Conservation (phyloP, 1,140 invertebrate species). For the Hydropsyche tenuis region DNA sequence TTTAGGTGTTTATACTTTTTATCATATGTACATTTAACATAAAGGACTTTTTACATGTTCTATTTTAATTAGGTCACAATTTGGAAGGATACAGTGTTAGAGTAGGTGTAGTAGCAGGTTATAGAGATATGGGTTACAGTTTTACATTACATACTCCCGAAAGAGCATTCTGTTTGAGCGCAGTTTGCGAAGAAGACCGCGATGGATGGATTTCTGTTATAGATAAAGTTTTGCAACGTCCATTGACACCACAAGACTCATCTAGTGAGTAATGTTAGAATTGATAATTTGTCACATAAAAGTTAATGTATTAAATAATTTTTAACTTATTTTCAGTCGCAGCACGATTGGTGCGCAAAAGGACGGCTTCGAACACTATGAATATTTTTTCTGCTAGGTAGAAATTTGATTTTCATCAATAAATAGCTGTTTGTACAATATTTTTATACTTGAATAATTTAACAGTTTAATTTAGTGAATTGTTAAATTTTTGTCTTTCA, state of each 20-base stretch:
- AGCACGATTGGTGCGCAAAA: constrained; percentile 73
- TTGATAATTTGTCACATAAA: not conserved
- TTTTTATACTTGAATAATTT: constrained; percentile 30
- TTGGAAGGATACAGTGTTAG: constrained; percentile 76
- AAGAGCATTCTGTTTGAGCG: constrained; percentile 82
- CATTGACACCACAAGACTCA: constrained; percentile 80
- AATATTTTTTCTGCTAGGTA: constrained; percentile 75
- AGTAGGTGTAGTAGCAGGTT: constrained; percentile 68
- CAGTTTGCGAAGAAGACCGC: constrained; percentile 76
- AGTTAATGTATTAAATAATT: not conserved
- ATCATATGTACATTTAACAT: not conserved
- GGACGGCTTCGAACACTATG: constrained; percentile 72
- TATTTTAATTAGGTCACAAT: constrained; percentile 66
- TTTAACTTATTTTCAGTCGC: constrained; percentile 68
- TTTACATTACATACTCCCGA: constrained; percentile 89
- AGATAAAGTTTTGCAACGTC: constrained; percentile 76
- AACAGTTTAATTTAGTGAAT: not conserved
- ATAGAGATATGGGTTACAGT: constrained; percentile 77
- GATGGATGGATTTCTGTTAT: constrained; percentile 82
- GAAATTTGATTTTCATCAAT: constrained; percentile 45
- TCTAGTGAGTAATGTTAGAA: constrained; percentile 69
- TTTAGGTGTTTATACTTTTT: constrained; percentile 62
- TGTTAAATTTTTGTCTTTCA: constrained; percentile 13
- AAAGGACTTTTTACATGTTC: too few relatives aligned
- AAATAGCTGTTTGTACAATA: constrained; percentile 1